Conservation (phyloP, 2,797 vertebrate species). For the Hybognathus amarus region DNA sequence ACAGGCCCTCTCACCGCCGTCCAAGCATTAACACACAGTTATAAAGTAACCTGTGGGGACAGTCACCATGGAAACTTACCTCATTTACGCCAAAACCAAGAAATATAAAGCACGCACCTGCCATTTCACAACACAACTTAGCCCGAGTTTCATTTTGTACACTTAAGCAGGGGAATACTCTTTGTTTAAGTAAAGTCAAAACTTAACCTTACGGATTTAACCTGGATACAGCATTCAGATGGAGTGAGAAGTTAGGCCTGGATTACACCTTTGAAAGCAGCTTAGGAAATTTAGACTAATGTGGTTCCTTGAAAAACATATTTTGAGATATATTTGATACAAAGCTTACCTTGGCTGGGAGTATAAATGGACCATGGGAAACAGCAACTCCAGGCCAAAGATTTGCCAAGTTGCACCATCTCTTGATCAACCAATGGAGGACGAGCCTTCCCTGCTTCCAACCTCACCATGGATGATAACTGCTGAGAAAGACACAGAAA, state of each 20-base stretch:
- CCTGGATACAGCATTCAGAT: constrained; percentile 3
- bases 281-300: background rate
- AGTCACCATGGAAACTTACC: constrained; percentile 78
- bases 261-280: constrained; percentile 17
- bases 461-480: constrained; percentile 65
- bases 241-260: constrained; percentile 11
- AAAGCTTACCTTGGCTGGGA: background rate
- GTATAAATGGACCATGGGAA: constrained; percentile 78
- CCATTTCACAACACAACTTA: constrained; percentile 61
- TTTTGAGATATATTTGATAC: background rate
- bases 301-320: constrained; percentile 14
- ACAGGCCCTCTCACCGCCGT: constrained; percentile 43
- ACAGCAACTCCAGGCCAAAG: constrained; percentile 77
- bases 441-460: constrained; percentile 24
- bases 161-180: constrained; percentile 33
- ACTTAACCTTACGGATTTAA: background rate
- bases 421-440: constrained; percentile 51
- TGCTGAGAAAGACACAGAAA: constrained; percentile 46
- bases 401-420: constrained; percentile 81
- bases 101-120: constrained; percentile 64
- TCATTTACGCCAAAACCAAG: constrained; percentile 70
- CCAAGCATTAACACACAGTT: constrained; percentile 79
- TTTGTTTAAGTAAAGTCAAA: background rate
- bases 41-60: constrained; percentile 76
- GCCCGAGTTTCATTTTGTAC: constrained; percentile 42